Conservation (phyloP, 92 coral and sea anemone genomes). For the Muricea muricata region DNA sequence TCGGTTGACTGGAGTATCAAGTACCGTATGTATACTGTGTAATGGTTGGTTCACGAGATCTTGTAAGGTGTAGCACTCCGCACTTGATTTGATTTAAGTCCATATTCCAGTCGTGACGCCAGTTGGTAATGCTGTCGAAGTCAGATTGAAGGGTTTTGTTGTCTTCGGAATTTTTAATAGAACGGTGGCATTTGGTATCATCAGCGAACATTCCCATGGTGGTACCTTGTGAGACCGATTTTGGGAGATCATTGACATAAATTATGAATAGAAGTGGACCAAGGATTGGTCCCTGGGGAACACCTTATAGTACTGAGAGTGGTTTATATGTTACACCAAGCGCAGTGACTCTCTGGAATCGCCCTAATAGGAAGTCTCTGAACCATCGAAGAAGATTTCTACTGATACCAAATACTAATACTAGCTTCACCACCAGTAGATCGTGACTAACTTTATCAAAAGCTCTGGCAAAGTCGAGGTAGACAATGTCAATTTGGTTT, state of each 20-base stretch:
- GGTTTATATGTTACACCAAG: neutral
- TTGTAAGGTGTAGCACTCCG: constrained; percentile 11
- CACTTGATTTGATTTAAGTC: constrained; percentile 9
- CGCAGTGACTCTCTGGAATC: neutral
- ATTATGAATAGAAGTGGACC: constrained; percentile 11
- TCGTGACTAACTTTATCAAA: neutral
- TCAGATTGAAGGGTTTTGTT: neutral
- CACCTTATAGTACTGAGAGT: constrained; percentile 2
- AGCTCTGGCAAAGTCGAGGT: constrained; percentile 17
- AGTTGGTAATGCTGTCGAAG: neutral
- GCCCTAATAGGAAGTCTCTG: neutral
- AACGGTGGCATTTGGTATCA: constrained; percentile 17
- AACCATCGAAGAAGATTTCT: constrained; percentile 1
- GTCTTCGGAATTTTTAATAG: neutral
- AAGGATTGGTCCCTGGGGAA: constrained; percentile 20
- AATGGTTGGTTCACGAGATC: constrained; percentile 12
- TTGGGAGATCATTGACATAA: constrained; percentile 7
- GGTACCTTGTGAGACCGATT: constrained; percentile 1
- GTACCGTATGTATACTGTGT: constrained; percentile 11
- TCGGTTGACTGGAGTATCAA: neutral
- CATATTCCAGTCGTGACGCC: constrained; percentile 18
- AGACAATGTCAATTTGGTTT: constrained; percentile 16
- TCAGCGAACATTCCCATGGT: constrained; percentile 30
- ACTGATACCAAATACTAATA: neutral
- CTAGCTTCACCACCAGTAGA: neutral